Evolutionary conservation across 2,797 vertebrate genomes (phyloP).

Genomic region (Cetoscarus ocellatus): DNA sequence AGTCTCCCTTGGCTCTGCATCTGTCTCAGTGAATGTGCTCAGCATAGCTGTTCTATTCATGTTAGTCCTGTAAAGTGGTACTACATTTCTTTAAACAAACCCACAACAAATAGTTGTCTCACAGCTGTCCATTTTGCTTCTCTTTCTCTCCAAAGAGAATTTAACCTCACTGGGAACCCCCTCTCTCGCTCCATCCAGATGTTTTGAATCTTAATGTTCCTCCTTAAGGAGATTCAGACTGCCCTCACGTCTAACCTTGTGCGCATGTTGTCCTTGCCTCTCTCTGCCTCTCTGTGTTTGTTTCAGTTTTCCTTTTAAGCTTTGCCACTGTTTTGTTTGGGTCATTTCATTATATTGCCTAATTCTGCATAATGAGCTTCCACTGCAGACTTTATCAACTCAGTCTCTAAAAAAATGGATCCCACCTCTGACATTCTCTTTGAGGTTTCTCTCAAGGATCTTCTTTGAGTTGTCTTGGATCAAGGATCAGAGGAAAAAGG

Average conservation of each 20-base stretch:
- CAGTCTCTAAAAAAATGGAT: too few species aligned
- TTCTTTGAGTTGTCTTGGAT: not conserved
- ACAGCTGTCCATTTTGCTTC: not conserved
- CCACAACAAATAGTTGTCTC: too few species aligned
- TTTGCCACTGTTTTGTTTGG: not conserved
- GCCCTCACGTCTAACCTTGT: not conserved
- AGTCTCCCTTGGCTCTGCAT: not conserved
- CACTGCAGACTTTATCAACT: too few species aligned
- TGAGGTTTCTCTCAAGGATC: not conserved
- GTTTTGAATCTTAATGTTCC: not conserved
- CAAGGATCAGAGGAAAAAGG: not conserved
- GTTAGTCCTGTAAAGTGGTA: too few species aligned
- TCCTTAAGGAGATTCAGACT: not conserved
- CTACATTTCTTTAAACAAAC: too few species aligned
- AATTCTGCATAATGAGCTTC: too few species aligned
- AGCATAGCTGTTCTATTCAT: too few species aligned
- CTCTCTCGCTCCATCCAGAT: not conserved
- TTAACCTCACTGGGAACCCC: not conserved
- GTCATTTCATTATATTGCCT: too few species aligned
- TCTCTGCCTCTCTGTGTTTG: not conserved
- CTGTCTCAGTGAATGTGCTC: too few species aligned
- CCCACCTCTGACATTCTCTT: too few species aligned
- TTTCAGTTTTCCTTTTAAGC: not conserved
- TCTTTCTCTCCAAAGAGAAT: not conserved
- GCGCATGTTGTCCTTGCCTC: not conserved